Base-by-base conservation (phyloP, 2,888 invertebrate species). In the Eupithecia tripunctaria region DNA sequence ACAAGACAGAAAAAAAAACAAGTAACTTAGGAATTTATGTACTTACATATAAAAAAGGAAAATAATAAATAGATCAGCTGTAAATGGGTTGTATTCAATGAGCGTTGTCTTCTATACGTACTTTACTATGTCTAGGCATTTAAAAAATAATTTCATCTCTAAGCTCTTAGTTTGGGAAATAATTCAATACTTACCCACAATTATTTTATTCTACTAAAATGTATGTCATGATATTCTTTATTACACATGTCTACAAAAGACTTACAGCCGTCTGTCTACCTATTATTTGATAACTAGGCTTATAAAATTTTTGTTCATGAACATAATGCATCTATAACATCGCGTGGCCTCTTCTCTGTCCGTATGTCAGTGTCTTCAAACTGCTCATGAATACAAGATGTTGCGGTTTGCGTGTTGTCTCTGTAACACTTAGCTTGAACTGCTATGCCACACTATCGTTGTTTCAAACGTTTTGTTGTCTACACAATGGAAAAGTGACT, bases 311-410 rank as follows among this genome's bases (percentile, higher is more conserved):
- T 56, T 5, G 12, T 12, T 56, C 56, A 56, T 12, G 14, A 21
- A 51, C 60, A n/a, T n/a, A 4, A 36, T 36, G 12, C 32, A 14
- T 29, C 5, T 14, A 32, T 41, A 36, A 25, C n/a, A 38, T 38
- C n/a, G 76, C 43, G 5, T 14, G 32, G 21, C 68, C 47, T 76
- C 64, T 76, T 72, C 41, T 12, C 41, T 27, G 69, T 2, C 82
- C 51, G 81, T 88, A 78, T 80, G 85, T 86, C 67, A 59, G 10
- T 41, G 21, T 72, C 76, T 72, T 77, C 68, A 76, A 59, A 62
- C 86, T 85, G 83, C 88, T 89, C 89, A 91, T 91, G 91, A 91
- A 92, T 91, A 89, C 88, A 88, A 89, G 87, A 91, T 90, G 86
- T 78, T 85, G 88, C 84, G 89, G 91, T 88, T 82, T 80, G 80